Evolutionary conservation across 2,888 invertebrate species (phyloP).

Genomic region (Epirrhoe tristata): DNA sequence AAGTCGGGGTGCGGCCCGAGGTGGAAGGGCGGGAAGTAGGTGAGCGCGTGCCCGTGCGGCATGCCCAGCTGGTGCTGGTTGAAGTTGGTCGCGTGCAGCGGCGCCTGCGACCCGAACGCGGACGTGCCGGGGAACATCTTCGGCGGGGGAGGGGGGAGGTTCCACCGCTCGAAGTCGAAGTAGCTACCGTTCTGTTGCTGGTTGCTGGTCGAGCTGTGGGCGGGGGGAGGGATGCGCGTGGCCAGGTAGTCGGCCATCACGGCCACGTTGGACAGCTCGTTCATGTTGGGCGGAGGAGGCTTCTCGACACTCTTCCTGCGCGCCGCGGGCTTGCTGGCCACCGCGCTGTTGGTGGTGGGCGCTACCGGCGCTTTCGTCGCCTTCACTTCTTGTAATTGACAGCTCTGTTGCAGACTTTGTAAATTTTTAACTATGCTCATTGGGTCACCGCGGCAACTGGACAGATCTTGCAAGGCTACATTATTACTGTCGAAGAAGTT

Average conservation of each 20-base stretch:
- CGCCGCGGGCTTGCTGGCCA: conserved; percentile 62
- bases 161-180: conserved; percentile 94
- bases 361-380: conserved; percentile 72
- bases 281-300: conserved; percentile 72
- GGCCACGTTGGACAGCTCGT: conserved; percentile 82
- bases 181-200: conserved; percentile 89
- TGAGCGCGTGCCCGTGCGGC: conserved; percentile 89
- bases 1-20: conserved; percentile 89
- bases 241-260: conserved; percentile 84
- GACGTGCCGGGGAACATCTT: conserved; percentile 88
- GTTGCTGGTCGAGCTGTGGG: conserved; percentile 87
- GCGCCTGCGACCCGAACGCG: conserved; percentile 85
- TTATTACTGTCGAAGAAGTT: conserved; percentile 87
- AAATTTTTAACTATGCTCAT: conserved; percentile 91
- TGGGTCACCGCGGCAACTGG: conserved; percentile 90
- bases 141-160: conserved; percentile 88
- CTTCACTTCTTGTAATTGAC: conserved; percentile 86
- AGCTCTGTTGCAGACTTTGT: conserved; percentile 86
- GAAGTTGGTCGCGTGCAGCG: conserved; percentile 83
- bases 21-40: conserved; percentile 92
- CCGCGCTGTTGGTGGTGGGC: conserved; percentile 55
- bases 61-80: conserved; percentile 89
- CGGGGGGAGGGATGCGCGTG: conserved; percentile 89
- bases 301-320: conserved; percentile 87
- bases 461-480: conserved; percentile 88